These are phyloP conservation scores for Stenotaenia linearis DNA, from an alignment of 2,888 invertebrate species.

Conservation along the genomic window DNA sequence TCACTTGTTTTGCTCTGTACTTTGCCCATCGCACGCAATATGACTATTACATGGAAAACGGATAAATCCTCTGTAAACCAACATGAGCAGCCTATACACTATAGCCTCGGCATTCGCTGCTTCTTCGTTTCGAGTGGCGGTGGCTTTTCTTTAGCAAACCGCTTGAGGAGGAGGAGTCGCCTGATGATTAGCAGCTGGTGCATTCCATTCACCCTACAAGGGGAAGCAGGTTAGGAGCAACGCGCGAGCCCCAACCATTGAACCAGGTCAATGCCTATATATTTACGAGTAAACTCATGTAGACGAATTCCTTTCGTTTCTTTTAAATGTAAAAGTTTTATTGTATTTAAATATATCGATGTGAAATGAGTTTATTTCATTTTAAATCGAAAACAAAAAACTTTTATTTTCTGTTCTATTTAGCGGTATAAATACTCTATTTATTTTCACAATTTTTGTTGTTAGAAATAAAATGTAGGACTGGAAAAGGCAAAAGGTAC, in stretches of 20 bases:
- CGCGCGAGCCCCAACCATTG: constrained; percentile 11
- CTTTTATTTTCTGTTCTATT: too few relatives aligned
- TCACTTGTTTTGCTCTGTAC: constrained; percentile 12
- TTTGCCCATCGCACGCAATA: background rate
- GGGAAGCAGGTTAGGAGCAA: background rate
- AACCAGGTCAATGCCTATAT: constrained; percentile 9
- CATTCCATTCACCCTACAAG: background rate
- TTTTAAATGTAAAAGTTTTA: background rate
- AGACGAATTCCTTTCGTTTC: background rate
- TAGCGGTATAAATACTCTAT: too few relatives aligned
- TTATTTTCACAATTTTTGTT: too few relatives aligned
- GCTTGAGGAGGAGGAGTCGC: constrained; percentile 4
- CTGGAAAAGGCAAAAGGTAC: background rate
- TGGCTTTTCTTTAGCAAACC: constrained; percentile 13
- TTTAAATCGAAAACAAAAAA: too few relatives aligned
- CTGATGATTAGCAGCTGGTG: constrained; percentile 19
- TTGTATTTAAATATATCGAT: background rate
- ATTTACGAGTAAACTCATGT: background rate
- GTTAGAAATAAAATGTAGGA: too few relatives aligned
- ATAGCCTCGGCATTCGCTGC: background rate
- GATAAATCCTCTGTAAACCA: background rate
- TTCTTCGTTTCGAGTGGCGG: background rate
- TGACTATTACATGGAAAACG: background rate
- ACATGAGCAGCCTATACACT: background rate
- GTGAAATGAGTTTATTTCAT: too few relatives aligned